Conservation (phyloP, 1,140 invertebrate species). For the Macrobrachium rosenbergii region DNA sequence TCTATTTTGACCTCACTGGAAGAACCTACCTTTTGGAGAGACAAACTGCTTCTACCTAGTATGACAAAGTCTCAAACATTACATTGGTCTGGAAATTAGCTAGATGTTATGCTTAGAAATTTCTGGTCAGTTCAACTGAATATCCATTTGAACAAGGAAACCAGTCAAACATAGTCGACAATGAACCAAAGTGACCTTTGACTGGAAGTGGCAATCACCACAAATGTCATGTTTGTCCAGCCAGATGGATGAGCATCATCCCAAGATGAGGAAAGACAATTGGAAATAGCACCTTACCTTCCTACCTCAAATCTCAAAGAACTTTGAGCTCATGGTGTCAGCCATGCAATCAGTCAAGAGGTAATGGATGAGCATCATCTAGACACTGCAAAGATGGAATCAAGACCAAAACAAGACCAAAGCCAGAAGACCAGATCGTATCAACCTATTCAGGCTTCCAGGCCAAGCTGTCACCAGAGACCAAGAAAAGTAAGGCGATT, state of each 20-base stretch:
- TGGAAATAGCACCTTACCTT: background rate
- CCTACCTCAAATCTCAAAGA: background rate
- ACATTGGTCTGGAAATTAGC: too few relatives aligned
- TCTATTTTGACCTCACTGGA: background rate
- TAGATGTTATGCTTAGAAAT: too few relatives aligned
- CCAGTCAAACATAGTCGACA: background rate
- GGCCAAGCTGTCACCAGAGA: background rate
- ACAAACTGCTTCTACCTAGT: background rate
- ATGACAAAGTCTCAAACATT: background rate
- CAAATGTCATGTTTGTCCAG: constrained; percentile 18
- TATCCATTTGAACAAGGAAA: background rate
- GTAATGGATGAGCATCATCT: background rate
- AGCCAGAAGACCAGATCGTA: background rate
- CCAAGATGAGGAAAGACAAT: background rate
- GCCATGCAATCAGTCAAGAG: too few relatives aligned
- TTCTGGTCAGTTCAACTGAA: background rate
- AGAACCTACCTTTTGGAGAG: background rate
- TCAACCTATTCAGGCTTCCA: background rate
- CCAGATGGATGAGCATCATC: background rate
- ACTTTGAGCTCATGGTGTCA: background rate
- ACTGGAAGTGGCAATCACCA: constrained; percentile 3
- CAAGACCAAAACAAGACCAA: constrained; percentile 2
- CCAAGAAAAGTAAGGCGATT: background rate
- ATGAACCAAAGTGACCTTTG: background rate
- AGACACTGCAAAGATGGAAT: background rate